Evolutionary conservation across 2,113 vertebrate genomes (phyloP).

Genomic region (Theropithecus gelada): DNA sequence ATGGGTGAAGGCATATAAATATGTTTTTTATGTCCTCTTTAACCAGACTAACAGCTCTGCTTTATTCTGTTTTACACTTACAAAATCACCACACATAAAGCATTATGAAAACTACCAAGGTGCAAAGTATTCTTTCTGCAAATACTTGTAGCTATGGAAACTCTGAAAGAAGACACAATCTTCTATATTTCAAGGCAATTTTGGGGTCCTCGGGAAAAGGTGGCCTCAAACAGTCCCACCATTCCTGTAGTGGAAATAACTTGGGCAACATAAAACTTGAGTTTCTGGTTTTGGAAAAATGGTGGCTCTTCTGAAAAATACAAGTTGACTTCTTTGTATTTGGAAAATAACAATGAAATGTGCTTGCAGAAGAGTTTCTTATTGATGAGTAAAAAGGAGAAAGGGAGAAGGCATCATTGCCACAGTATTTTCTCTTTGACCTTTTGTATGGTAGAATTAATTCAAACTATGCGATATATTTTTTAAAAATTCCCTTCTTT

Average conservation of each 20-base stretch:
- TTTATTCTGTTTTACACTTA: neutral
- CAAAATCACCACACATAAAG: neutral
- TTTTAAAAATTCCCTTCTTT: constrained; percentile 49
- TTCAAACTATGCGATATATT: neutral
- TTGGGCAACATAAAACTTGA: neutral
- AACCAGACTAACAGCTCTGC: neutral
- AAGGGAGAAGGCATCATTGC: neutral
- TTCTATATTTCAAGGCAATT: neutral
- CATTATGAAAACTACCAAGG: neutral
- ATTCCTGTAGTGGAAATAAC: neutral
- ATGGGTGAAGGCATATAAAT: neutral
- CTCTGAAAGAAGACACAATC: neutral
- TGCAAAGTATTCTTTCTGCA: neutral
- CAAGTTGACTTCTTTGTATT: neutral
- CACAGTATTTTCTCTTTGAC: neutral
- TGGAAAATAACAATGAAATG: constrained; percentile 30
- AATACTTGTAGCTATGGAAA: neutral
- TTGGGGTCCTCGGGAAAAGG: neutral
- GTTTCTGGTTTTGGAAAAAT: neutral
- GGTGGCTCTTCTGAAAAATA: neutral
- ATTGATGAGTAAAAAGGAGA: neutral
- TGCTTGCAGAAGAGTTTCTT: neutral
- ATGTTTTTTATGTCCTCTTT: neutral
- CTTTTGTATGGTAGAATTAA: constrained; percentile 41
- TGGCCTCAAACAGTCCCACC: neutral